Percentiles rank a stretch among this genome's conserved stretches.
Conservation (phyloP, 1,140 invertebrate species). For the Drosophila arizonae region DNA sequence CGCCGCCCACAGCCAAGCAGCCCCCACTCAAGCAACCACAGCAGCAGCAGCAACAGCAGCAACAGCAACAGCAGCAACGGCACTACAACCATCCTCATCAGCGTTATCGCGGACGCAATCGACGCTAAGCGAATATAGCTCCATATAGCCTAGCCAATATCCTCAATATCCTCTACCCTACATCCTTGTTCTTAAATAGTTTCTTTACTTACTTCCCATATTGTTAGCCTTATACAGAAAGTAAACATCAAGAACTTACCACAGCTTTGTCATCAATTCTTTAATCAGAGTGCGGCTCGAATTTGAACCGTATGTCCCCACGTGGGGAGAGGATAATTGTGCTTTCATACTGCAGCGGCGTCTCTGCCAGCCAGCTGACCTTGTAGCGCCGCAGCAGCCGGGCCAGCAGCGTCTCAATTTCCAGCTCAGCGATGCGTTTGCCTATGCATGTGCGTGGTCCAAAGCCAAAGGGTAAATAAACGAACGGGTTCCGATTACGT, state of each 20-base stretch:
- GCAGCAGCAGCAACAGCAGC: constrained; percentile 1
- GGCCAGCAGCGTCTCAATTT: constrained; percentile 86
- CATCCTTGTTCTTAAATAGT: constrained; percentile 24
- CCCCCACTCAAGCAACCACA: constrained; percentile 4
- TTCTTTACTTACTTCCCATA: constrained; percentile 48
- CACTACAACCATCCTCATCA: constrained; percentile 57
- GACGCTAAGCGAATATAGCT: constrained; percentile 39
- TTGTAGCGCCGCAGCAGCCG: constrained; percentile 85
- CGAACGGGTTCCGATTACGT: constrained; percentile 57
- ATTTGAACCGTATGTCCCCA: constrained; percentile 64
- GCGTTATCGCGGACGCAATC: constrained; percentile 66
- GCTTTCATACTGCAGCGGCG: constrained; percentile 63
- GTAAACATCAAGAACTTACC: constrained; percentile 45
- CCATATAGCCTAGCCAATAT: too few species aligned
- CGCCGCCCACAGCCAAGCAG: constrained; percentile 1
- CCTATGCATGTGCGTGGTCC: constrained; percentile 85
- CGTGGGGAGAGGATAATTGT: constrained; percentile 64
- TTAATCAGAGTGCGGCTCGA: constrained; percentile 47
- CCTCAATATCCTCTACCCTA: constrained; percentile 6
- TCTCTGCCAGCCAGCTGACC: constrained; percentile 64
- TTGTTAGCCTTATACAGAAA: constrained; percentile 57
- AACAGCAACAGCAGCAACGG: constrained; percentile 46
- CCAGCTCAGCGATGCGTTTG: constrained; percentile 88
- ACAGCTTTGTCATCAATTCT: constrained; percentile 20
- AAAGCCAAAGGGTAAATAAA: constrained; percentile 85